Percentiles rank a stretch among this genome's conserved stretches.
Conservation (phyloP, 2,888 invertebrate genomes). For the Papilio demoleus region DNA sequence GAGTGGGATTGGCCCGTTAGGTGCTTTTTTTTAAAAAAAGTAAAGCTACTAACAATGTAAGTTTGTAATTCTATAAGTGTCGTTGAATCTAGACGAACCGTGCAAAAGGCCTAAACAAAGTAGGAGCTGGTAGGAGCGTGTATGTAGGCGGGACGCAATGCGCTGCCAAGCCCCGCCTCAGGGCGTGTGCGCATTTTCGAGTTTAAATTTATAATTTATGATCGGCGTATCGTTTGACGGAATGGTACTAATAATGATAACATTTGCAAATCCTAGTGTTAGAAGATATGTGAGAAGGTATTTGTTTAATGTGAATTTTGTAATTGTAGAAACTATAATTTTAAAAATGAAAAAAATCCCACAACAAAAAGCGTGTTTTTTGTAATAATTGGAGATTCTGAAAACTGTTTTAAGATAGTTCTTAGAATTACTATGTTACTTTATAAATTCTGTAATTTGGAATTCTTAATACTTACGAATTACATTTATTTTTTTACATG, state of each 20-base stretch:
- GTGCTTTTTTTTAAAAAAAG: no score
- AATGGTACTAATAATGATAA: slow-evolving; percentile 22
- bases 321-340: no score
- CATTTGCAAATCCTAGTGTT: slow-evolving; percentile 1
- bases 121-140: slow-evolving; percentile 10
- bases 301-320: background rate
- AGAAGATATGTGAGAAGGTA: background rate
- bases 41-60: background rate
- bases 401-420: no score
- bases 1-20: no score
- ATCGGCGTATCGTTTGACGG: slow-evolving; percentile 28
- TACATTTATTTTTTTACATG: no score
- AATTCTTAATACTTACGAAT: no score
- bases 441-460: no score
- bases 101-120: slow-evolving; percentile 27
- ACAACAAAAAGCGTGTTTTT: no score
- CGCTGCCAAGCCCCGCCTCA: slow-evolving; percentile 56
- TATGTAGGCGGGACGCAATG: slow-evolving; percentile 48
- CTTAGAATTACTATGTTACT: no score
- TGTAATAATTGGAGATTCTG: no score
- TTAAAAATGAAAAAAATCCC: no score
- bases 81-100: slow-evolving; percentile 26
- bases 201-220: slow-evolving; percentile 40
- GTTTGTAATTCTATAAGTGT: slow-evolving; percentile 5
- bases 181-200: slow-evolving; percentile 48